Conservation (phyloP, 1,140 invertebrate species). For the Lordiphosa clarofinis region DNA sequence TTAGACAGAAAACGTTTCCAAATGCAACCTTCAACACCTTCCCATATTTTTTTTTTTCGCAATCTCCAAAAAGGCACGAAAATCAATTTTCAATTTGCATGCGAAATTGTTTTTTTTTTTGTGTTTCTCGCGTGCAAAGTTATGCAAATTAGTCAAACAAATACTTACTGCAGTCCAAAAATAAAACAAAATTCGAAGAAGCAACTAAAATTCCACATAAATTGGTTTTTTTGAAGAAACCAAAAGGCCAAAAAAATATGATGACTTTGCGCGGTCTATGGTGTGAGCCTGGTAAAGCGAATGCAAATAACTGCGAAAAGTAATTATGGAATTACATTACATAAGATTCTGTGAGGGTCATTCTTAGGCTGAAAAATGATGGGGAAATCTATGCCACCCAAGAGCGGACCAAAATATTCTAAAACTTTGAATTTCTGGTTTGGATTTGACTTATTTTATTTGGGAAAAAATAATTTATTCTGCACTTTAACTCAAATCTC, state of each 20-base stretch:
- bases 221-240: constrained; percentile 16
- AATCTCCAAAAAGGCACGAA: constrained; percentile 66
- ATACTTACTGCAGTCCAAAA: neutral
- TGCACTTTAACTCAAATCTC: too few relatives aligned
- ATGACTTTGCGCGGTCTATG: constrained; percentile 1
- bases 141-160: constrained; percentile 60
- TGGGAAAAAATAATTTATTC: too few relatives aligned
- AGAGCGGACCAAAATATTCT: too few relatives aligned
- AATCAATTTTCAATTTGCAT: constrained; percentile 73
- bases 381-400: too few relatives aligned
- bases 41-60: neutral
- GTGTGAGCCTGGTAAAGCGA: too few relatives aligned
- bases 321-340: too few relatives aligned
- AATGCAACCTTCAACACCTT: constrained; percentile 55
- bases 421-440: too few relatives aligned
- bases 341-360: too few relatives aligned
- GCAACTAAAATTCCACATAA: too few relatives aligned
- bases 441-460: too few relatives aligned
- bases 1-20: constrained; percentile 6
- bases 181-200: neutral
- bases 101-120: constrained; percentile 43
- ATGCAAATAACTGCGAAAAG: too few relatives aligned
- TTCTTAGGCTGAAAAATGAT: too few relatives aligned
- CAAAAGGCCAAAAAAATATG: constrained; percentile 3
- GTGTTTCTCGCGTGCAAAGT: constrained; percentile 65